These are phyloP conservation scores for Andricus grossulariae DNA, from an alignment of 1,140 invertebrate genomes.

Conservation along the genomic window DNA sequence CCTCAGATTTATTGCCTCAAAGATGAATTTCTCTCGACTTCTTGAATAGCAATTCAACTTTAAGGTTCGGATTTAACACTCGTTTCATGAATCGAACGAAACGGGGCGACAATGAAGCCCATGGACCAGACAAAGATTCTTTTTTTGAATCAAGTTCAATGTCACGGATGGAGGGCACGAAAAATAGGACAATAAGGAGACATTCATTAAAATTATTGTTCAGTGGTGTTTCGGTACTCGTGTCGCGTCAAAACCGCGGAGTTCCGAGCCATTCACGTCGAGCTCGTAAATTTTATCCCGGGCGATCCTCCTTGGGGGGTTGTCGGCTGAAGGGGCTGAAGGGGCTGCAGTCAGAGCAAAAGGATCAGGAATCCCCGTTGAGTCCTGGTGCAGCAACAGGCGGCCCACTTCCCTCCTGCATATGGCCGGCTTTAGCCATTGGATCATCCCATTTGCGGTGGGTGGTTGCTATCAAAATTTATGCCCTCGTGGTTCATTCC, in stretches of 20 bases:
- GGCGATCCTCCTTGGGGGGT: conserved; percentile 58
- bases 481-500: conserved; percentile 57
- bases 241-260: conserved; percentile 54
- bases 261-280: conserved; percentile 48
- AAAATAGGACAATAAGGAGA: conserved; percentile 12
- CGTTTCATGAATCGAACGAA: conserved; percentile 19
- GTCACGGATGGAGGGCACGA: conserved; percentile 29
- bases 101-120: not conserved
- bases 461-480: conserved; percentile 65
- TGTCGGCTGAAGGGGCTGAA: conserved; percentile 16
- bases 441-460: conserved; percentile 61
- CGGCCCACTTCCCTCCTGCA: conserved; percentile 66
- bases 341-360: conserved; percentile 50
- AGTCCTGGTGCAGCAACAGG: conserved; percentile 68
- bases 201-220: conserved; percentile 43
- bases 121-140: conserved; percentile 8
- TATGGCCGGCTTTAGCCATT: conserved; percentile 61
- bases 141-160: conserved; percentile 34
- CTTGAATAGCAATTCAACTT: too few relatives aligned
- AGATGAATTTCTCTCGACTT: too few relatives aligned
- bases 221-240: conserved; percentile 48
- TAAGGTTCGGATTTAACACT: not conserved
- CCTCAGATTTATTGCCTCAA: too few relatives aligned
- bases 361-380: conserved; percentile 69
- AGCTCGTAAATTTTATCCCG: conserved; percentile 62